Evolutionary conservation across 2,888 invertebrate species (phyloP).

Genomic region (Dascillus cervinus): DNA sequence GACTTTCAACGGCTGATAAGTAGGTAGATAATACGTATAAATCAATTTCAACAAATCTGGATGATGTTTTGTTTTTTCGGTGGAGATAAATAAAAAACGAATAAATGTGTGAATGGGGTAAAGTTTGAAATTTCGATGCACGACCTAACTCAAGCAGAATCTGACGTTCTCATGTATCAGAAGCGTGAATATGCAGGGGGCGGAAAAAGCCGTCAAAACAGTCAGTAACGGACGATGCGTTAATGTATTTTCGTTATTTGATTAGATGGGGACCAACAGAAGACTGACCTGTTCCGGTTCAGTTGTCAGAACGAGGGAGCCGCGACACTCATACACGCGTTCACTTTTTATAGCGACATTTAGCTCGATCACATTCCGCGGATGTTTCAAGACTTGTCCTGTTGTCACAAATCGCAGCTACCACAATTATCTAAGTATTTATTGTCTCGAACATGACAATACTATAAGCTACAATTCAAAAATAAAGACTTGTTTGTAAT

Average conservation of each 20-base stretch:
- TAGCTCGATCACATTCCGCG: conserved; percentile 35
- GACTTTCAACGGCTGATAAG: too few relatives aligned
- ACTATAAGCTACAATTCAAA: conserved; percentile 23
- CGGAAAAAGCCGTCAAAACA: conserved; percentile 21
- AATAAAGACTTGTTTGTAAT: conserved; percentile 21
- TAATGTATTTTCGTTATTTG: conserved; percentile 29
- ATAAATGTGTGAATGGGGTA: too few relatives aligned
- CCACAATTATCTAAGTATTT: conserved; percentile 20
- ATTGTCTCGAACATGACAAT: conserved; percentile 15
- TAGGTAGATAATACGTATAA: too few relatives aligned
- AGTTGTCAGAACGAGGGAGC: conserved; percentile 16
- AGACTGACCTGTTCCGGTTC: conserved; percentile 21
- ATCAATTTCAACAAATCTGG: too few relatives aligned
- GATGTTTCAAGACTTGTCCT: conserved; percentile 31
- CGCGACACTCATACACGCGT: conserved; percentile 22
- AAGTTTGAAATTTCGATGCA: too few relatives aligned
- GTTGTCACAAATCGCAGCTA: conserved; percentile 32
- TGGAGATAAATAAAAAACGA: too few relatives aligned
- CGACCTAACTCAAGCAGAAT: background rate
- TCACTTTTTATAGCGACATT: conserved; percentile 33
- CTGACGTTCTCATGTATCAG: background rate
- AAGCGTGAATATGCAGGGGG: conserved; percentile 6
- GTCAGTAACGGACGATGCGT: conserved; percentile 18
- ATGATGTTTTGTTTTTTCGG: too few relatives aligned
- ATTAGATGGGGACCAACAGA: conserved; percentile 21